Percentiles rank a stretch among this genome's conserved stretches.
Evolutionary conservation across 2,797 vertebrate species (phyloP).

Genomic region (Microctenopoma stevenorrisi): DNA sequence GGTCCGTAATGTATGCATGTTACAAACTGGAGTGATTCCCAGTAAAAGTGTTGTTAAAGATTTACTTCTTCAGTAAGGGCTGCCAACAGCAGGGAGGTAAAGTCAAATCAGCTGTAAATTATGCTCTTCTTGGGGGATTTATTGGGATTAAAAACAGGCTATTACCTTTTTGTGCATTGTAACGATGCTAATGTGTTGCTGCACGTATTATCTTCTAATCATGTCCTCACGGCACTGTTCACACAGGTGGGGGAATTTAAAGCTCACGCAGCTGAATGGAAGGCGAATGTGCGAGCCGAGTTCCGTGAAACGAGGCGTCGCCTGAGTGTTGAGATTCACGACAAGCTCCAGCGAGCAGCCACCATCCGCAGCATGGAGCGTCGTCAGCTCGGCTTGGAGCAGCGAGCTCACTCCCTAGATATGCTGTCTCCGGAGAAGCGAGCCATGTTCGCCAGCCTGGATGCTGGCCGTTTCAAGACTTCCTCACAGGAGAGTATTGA

Average conservation of each 20-base stretch:
- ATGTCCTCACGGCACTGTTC: background rate
- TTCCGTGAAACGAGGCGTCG: conserved; percentile 94
- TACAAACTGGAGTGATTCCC: no score
- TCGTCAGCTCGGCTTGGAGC: conserved; percentile 93
- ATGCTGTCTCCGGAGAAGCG: conserved; percentile 97
- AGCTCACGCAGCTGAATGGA: conserved; percentile 97
- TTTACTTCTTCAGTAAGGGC: background rate
- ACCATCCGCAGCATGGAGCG: conserved; percentile 99
- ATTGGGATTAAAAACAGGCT: no score
- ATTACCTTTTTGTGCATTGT: no score
- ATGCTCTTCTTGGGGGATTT: background rate
- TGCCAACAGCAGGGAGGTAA: background rate
- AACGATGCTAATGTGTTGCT: background rate
- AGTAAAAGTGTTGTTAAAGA: background rate
- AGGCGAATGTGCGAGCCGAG: conserved; percentile 95
- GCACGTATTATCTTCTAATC: background rate
- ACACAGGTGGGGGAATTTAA: conserved; percentile 97
- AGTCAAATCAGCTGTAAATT: background rate
- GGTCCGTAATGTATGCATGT: no score
- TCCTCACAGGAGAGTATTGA: conserved; percentile 98
- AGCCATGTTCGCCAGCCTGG: conserved; percentile 92
- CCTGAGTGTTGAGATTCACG: conserved; percentile 95
- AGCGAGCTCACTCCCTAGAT: conserved; percentile 95
- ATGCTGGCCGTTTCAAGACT: conserved; percentile 91
- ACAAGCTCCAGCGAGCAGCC: conserved; percentile 95